Evolutionary conservation across 2,888 invertebrate genomes (phyloP), one percentile per base, ranked within the genome.

Genomic region (Phyllotreta cruciferae): DNA sequence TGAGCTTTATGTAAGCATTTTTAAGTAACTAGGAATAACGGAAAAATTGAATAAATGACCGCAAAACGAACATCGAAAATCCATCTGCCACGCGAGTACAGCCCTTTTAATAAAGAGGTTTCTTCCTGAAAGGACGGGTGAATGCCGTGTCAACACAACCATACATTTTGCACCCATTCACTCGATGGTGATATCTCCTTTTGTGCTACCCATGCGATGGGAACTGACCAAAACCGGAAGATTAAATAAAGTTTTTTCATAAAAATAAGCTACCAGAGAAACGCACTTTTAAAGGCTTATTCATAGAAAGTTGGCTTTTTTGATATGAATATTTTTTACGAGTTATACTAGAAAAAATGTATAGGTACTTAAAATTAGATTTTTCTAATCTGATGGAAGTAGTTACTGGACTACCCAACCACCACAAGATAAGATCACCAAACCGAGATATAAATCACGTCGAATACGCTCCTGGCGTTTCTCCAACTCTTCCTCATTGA

Each of bases 101-200:
- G 24, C 24, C 24, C 24, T 24, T n/a, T 24, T 24, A 24, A 24
- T 24, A 24, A 24, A 24, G 24, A 24, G 24, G 24, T 71, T 71
- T 71, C 67, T 66, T 63, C 66, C 71, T 74, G 74, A 75, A 74
- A 64, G 71, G 6, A 67, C 24, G 73, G 74, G 76, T 72, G 74
- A 75, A 74, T 71, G 66, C 70, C 70, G 66, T 73, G 74, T 75
- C 74, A 74, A 74, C 74, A 75, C 73, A 64, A 55, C 61, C 55
- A 64, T 64, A 56, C 45, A 61, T 64, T 64, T 60, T 56, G 13
- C 10, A 42, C 47, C 53, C 41, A 60, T 47, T 41, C 60, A 53
- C 35, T 56, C 56, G 60, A 64, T 60, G 39, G 60, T 60, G 55
- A 64, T 60, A 56, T 60, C 64, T 64, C 56, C 60, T 60, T 64